Evolutionary conservation across 2,797 vertebrate species (phyloP), one percentile per base, ranked within the genome.

Genomic region (Pseudopleuronectes americanus): DNA sequence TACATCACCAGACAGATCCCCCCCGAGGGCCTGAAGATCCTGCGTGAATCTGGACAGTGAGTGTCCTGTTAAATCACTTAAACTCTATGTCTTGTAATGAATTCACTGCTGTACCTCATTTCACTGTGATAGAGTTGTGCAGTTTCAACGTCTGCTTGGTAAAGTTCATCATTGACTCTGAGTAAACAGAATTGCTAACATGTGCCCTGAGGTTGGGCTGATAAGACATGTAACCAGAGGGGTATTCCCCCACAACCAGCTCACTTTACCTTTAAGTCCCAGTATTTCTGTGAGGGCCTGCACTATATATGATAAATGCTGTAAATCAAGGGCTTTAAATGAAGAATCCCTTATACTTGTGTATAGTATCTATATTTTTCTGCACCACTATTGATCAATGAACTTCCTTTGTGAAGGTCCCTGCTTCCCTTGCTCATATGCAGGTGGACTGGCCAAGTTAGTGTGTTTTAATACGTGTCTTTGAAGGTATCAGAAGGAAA

Each of bases 1-100:
- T 96, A 94, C 36, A 83, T 96, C 64, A 95, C 94, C 41, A 92
- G 95, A 16, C 92, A 92, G 79, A 91, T 96, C 57, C 95, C 94
- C 19, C 93, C 92, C 0, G 93, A 93, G 12, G 95, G 94, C n/a
- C 69, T 96, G 70, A 92, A 83, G 78, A 91, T 94, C 65, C 92
- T 96, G 10, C 84, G 69, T 19, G 90, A 94, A 74, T 96, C 94
- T 48, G 92, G 92, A 86, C 90, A 93, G 95, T 96, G 64, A 94
- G 95, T 36, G 9, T 38, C 16, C 43, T 16, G 41, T 19, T 45
- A 19, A 13, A 41, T 41, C 38, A 16, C 43, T 45, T 45, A 16
- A 45, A 45, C 13, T 45, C 4, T 13, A 19, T 45, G 5, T 54
- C 16, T 54, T 36, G 0, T 3, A 9, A 12, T 54, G 4, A 26